Base-by-base conservation (phyloP, 2,797 vertebrate genomes). In the Gallirallus australis region DNA sequence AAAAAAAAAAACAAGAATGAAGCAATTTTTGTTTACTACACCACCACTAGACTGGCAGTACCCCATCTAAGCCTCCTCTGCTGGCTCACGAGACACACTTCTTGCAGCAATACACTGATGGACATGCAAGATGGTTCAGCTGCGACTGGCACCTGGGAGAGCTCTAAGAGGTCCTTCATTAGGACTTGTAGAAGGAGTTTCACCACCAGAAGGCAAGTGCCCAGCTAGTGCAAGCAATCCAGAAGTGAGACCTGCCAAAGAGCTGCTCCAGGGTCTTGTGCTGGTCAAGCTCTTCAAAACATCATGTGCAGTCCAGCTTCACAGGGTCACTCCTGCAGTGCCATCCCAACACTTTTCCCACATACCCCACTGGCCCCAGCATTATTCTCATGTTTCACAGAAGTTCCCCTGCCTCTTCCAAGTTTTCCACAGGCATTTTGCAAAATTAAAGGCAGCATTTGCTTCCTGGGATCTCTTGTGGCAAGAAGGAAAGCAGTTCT, bases 141-240 rank as follows among this genome's bases (percentile, higher is more conserved):
- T 3, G 3, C 31, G 31, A 17, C 24, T 6, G 50, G 25, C 2
- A 17, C 42, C 47, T 47, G 42, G 27, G 82, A 52, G n/a, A 75
- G n/a, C n/a, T 82, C 47, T 21, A 61, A 68, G 0, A 0, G 7
- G 6, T 45, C 25, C 45, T 79, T 61, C 42, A 28, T 19, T 1
- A 52, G 47, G 39, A 77, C 14, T 31, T 33, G 20, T 9, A 70
- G 23, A 27, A 28, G 35, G 71, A 85, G 9, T 70, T 54, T n/a
- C 48, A 16, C 24, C 15, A 42, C 7, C 10, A 68, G 53, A 56
- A 72, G 17, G 23, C 21, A 57, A 25, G 40, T 20, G 19, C 12
- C 16, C 78, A 91, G 30, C 7, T 1, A 4, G 18, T 2, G 0
- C 35, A 28, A 5, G 39, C 35, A 40, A 63, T 25, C 7, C 76